Evolutionary conservation across 2,113 vertebrate genomes (phyloP).

Genomic region (Archilochus colubris): DNA sequence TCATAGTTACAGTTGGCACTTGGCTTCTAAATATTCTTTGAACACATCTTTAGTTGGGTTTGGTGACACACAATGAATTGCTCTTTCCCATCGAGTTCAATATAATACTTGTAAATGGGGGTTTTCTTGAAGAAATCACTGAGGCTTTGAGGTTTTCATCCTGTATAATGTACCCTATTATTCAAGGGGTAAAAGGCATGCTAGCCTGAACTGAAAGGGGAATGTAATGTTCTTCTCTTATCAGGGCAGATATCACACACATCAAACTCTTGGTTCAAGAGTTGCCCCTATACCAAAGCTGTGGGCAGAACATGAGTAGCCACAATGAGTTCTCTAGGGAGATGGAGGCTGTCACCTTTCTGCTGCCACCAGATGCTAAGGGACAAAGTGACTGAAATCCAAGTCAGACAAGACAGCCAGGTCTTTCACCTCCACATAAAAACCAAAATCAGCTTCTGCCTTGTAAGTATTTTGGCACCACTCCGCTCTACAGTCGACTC

Average conservation of each 20-base stretch:
- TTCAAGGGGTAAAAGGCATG: not conserved
- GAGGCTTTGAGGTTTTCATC: not conserved
- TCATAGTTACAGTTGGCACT: not conserved
- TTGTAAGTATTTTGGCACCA: not conserved
- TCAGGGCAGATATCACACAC: not conserved
- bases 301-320: not conserved
- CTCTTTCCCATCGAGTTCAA: not conserved
- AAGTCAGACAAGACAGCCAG: not conserved
- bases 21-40: not conserved
- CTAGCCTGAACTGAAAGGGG: not conserved
- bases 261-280: not conserved
- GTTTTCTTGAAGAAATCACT: not conserved
- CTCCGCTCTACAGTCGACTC: not conserved
- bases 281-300: not conserved
- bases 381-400: not conserved
- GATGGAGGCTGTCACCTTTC: not conserved
- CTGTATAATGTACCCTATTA: not conserved
- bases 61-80: not conserved
- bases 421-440: not conserved
- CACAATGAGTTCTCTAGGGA: not conserved
- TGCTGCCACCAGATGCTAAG: not conserved
- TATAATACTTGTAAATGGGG: not conserved
- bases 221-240: not conserved
- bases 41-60: not conserved
- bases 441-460: not conserved